These are phyloP conservation scores for Ypsolopha sequella DNA, from an alignment of 2,888 invertebrate species.

Conservation along the genomic window DNA sequence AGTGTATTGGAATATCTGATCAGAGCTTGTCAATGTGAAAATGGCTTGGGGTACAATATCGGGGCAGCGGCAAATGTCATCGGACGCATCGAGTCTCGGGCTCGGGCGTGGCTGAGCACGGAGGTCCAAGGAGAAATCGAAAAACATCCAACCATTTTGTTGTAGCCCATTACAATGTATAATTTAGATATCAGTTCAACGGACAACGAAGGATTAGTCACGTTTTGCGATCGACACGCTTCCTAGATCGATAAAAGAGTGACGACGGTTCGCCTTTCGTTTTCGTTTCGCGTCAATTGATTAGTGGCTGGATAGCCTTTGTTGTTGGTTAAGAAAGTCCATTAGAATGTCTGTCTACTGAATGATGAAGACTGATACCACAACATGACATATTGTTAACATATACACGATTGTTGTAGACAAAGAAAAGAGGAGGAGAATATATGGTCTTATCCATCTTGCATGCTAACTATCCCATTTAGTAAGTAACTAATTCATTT, in stretches of 20 bases:
- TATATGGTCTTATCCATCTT: too few species aligned
- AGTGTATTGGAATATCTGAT: conserved; percentile 23
- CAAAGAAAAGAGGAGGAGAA: too few species aligned
- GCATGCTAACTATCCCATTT: too few species aligned
- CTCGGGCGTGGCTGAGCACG: conserved; percentile 19
- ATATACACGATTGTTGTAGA: too few species aligned
- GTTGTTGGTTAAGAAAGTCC: not conserved
- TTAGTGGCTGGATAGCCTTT: conserved; percentile 39
- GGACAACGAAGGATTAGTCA: conserved; percentile 37
- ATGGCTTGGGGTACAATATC: conserved; percentile 36
- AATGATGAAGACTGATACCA: not conserved
- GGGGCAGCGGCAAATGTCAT: conserved; percentile 36
- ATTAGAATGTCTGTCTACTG: not conserved
- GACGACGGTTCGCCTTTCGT: conserved; percentile 28
- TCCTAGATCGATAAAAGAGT: conserved; percentile 6
- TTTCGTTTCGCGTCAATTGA: conserved; percentile 47
- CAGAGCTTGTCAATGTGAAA: conserved; percentile 37
- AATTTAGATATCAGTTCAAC: conserved; percentile 43
- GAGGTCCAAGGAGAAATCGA: conserved; percentile 20
- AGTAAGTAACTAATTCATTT: too few species aligned
- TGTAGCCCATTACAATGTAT: conserved; percentile 27
- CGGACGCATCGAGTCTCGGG: conserved; percentile 23
- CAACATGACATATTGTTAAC: too few species aligned
- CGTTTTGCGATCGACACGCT: conserved; percentile 30
- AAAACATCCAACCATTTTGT: conserved; percentile 23